Conservation (phyloP, 2,888 invertebrate species). For the Pinctada fucata region DNA sequence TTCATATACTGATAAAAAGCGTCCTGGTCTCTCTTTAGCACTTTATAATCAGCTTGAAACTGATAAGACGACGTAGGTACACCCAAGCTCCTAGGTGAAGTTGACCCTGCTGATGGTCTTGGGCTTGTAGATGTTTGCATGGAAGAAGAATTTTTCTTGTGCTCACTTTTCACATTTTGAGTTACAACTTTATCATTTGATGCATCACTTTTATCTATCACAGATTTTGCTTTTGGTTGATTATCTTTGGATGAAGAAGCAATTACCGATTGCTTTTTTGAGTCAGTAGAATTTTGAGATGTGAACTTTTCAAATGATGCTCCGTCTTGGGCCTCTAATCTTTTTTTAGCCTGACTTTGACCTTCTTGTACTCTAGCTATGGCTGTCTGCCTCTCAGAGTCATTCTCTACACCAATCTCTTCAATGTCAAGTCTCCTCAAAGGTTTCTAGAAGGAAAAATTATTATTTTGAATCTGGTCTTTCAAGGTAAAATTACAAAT, state of each 20-base stretch:
- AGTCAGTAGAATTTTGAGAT: conserved; percentile 5
- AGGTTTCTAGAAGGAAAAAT: conserved; percentile 61
- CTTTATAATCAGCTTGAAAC: conserved; percentile 72
- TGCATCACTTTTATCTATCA: not conserved
- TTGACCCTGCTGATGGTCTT: conserved; percentile 18
- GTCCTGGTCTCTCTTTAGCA: conserved; percentile 60
- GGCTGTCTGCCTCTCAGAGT: conserved; percentile 44
- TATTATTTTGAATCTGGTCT: no score
- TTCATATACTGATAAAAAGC: conserved; percentile 70
- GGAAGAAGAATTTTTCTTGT: not conserved
- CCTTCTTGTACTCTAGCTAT: conserved; percentile 44
- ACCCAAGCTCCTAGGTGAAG: conserved; percentile 38
- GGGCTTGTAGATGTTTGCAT: not conserved
- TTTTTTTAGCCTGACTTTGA: conserved; percentile 57
- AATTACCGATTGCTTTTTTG: conserved; percentile 2
- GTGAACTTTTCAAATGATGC: conserved; percentile 62
- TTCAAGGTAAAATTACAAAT: no score
- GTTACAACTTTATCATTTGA: not conserved
- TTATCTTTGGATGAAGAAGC: not conserved
- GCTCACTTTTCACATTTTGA: conserved; percentile 9
- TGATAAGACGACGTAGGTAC: conserved; percentile 68
- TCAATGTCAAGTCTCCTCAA: conserved; percentile 68
- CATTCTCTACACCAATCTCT: conserved; percentile 69
- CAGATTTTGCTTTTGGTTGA: not conserved
- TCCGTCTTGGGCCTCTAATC: conserved; percentile 56